These are phyloP conservation scores for Leptogaster cylindrica DNA, from an alignment of 2,888 invertebrate species.

Conservation along the genomic window DNA sequence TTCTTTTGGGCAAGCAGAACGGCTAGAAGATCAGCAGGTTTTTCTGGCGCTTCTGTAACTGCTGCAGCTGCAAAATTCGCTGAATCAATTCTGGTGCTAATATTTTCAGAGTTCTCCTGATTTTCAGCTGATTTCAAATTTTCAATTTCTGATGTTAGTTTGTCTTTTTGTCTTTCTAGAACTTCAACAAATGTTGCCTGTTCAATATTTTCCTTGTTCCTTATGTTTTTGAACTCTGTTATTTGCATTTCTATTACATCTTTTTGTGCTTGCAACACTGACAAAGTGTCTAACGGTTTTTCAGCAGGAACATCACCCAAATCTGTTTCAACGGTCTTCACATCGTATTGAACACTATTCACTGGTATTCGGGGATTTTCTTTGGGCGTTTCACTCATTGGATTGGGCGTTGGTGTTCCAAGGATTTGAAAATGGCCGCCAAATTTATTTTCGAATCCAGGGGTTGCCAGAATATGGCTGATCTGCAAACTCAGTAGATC, in stretches of 20 bases:
- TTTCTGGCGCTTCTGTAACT: too few species aligned
- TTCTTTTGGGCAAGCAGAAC: background rate
- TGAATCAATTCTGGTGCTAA: background rate
- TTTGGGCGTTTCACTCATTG: background rate
- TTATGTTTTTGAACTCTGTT: too few species aligned
- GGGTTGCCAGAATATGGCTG: background rate
- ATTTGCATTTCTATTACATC: too few species aligned
- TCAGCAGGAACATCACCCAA: too few species aligned
- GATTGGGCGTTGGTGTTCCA: background rate
- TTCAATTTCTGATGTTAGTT: background rate
- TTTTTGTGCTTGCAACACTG: too few species aligned
- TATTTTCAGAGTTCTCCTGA: background rate
- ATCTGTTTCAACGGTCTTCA: background rate
- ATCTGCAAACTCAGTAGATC: slow-evolving; percentile 14
- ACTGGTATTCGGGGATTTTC: background rate
- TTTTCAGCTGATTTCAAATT: background rate
- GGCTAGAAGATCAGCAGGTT: background rate
- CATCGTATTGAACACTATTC: background rate
- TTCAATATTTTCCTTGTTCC: background rate
- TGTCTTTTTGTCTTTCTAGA: background rate
- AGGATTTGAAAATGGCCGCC: background rate
- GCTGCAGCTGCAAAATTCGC: too few species aligned
- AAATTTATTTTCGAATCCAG: slow-evolving; percentile 6
- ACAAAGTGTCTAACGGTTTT: too few species aligned
- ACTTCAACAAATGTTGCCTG: background rate